Base-by-base conservation (phyloP, 2,888 invertebrate genomes). In the Vanessa cardui region DNA sequence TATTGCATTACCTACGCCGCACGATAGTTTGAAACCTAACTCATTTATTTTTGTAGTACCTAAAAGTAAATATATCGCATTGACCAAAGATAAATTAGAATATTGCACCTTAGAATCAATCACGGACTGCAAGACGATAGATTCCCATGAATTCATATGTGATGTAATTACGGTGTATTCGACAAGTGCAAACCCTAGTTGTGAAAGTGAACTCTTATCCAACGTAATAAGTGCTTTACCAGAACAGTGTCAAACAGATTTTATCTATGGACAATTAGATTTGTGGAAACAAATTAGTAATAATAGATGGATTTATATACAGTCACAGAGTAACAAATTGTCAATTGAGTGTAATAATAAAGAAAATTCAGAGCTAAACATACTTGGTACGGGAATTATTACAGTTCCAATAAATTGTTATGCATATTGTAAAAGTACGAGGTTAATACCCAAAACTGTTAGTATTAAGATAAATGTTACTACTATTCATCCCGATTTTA, bases 31-130 rank as follows among this genome's bases (percentile, higher is more conserved):
- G 16, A 66, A 67, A 31, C 72, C 75, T 39, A 54, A 72, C 44
- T 61, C 64, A 7, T 73, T 72, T 46, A 71, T 61, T 49, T 7
- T 72, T 5, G 70, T 74, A 9, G 61, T 68, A 46, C 74, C 74
- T 31, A 62, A n/a, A 1, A 15, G 18, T 64, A 72, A 64, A 16
- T 73, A 71, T 47, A 71, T 69, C 6, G 62, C 64, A 18, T 69
- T 74, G 45, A 73, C 69, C 39, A 72, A 64, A 33, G 73, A 75
- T 47, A 75, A 72, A 60, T 58, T n/a, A 7, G 16, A 72, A 9
- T 75, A 71, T 63, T 62, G 64, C 16, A n/a, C 15, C 47, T 47
- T 16, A 6, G 16, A 47, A 6, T 47, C 15, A 47, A 12, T 47
- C 15, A 47, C 15, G 6, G 47, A 47, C 6, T 47, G 47, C 47